Evolutionary conservation across 1,140 invertebrate genomes (phyloP).

Genomic region (Drosophila pachea): DNA sequence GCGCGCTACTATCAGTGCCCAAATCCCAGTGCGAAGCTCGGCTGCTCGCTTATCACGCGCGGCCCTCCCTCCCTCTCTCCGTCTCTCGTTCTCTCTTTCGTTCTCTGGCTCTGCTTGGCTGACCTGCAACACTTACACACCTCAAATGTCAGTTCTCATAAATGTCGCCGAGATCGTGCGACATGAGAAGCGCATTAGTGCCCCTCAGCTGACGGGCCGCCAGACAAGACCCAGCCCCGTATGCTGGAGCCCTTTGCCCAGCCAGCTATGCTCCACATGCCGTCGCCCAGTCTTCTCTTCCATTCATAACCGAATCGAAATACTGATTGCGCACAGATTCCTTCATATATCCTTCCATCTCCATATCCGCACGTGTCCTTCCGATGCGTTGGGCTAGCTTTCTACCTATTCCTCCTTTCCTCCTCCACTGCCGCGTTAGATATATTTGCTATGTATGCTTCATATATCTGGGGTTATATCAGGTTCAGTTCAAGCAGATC

Average conservation of each 20-base stretch:
- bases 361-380: no score
- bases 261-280: neutral
- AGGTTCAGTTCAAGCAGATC: slow-evolving; percentile 1
- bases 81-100: slow-evolving; percentile 1
- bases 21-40: slow-evolving; percentile 13
- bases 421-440: no score
- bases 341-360: no score
- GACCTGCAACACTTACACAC: slow-evolving; percentile 65
- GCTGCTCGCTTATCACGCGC: neutral
- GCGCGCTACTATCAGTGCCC: slow-evolving; percentile 33
- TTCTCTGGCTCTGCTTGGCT: neutral
- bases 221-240: slow-evolving; percentile 26
- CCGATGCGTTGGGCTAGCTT: no score
- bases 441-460: no score
- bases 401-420: no score
- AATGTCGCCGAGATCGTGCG: slow-evolving; percentile 52
- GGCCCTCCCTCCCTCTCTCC: neutral
- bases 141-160: slow-evolving; percentile 74
- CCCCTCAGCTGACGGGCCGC: slow-evolving; percentile 44
- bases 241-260: slow-evolving; percentile 26
- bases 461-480: no score
- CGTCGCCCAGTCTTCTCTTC: neutral
- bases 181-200: slow-evolving; percentile 75
- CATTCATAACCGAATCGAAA: no score
- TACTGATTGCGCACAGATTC: no score